phyloP scores from a whole-genome alignment of 2,888 invertebrate species.

The Calliscelio sp. region DNA sequence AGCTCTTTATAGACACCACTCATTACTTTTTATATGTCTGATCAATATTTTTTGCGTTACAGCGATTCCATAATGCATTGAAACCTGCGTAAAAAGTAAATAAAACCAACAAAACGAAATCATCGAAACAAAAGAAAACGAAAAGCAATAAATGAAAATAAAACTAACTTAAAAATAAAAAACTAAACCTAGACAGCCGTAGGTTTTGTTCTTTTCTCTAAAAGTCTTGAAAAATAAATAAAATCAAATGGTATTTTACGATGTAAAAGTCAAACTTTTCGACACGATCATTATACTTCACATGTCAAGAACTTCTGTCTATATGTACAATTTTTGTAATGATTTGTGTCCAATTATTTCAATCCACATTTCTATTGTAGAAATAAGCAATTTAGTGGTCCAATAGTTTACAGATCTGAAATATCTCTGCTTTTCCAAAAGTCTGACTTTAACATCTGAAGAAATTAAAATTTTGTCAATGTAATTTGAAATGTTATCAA shows the following conservation, averaged over 20 bases:
- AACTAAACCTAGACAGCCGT: conserved; percentile 64
- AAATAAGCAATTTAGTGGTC: no score
- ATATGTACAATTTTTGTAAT: no score
- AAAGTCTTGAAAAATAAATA: neutral
- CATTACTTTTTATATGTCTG: neutral
- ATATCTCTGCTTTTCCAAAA: conserved; percentile 17
- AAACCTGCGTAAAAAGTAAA: conserved; percentile 1
- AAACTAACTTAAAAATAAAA: conserved; percentile 57
- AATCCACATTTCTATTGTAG: no score
- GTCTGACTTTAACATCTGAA: conserved; percentile 5
- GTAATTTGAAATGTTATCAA: neutral
- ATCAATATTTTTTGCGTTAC: neutral
- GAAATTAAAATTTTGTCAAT: neutral
- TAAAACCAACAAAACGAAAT: conserved; percentile 39
- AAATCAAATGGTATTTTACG: neutral
- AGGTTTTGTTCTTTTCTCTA: conserved; percentile 23
- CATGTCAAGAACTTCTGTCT: no score
- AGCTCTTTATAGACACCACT: neutral
- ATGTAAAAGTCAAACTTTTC: conserved; percentile 50
- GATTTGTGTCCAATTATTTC: neutral
- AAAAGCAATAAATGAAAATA: conserved; percentile 56
- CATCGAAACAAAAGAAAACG: conserved; percentile 47
- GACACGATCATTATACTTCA: conserved; percentile 36
- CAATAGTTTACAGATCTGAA: conserved; percentile 2
- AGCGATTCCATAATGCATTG: neutral